Evolutionary conservation across 2,888 invertebrate genomes (phyloP), one percentile per base, ranked within the genome.

Genomic region (Cordylochernes scorpioides): DNA sequence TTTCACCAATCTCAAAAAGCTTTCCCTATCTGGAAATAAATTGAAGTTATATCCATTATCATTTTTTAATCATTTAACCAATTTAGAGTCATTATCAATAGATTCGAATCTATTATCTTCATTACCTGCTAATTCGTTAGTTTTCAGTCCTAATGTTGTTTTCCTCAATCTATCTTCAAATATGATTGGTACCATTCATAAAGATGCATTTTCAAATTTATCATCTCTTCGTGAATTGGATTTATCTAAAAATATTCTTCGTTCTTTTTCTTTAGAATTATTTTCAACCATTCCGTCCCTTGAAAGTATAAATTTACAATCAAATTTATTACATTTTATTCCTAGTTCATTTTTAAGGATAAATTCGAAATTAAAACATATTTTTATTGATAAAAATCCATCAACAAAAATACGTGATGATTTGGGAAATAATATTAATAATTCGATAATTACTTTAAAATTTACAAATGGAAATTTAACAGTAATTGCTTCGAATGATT

Each of bases 201-300:
- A 40, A 14, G 36, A 35, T 10, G 42, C 45, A 9, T 45, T 49
- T 27, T 34, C 37, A 15, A 44, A 43, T 25, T 37, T 47, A 14
- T 35, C 35, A 16, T 36, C 36, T 12, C 34, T 49, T 9, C 27
- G 34, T 18, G 35, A 35, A 5, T 35, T 49, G 15, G 46, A 46
- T 30, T 28, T 47, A 15, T 41, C 45, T 3, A 38, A 28, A 18
- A 42, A 42, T 22, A 34, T 32, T 9, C 14, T 42, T 6, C 27
- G 36, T 8, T 29, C 32, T 8, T 27, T 43, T 5, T 32, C 37
- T 6, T 10, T 28, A 6, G 34, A 29, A 21, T 36, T 42, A 4
- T 43, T 43, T 21, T 33, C 34, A 16, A 30, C 34, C 13, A n/a
- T 41, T 1, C 16, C 19, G 17, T 32, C 37, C 8, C 17, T 44